These are phyloP conservation scores for Brenthis hecate DNA, from an alignment of 2,888 invertebrate species.

Conservation along the genomic window DNA sequence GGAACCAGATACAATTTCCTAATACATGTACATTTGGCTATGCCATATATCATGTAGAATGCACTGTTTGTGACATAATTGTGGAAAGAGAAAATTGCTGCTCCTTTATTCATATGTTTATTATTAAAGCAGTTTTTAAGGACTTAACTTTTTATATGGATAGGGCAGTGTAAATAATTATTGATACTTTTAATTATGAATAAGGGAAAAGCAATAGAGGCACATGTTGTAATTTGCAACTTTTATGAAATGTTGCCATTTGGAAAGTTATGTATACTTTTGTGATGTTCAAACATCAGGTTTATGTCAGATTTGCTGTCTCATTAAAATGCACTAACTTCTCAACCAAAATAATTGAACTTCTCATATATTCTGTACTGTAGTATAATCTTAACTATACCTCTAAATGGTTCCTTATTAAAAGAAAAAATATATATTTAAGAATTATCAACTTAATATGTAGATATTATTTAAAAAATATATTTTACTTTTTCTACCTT, in stretches of 20 bases:
- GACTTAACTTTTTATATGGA: constrained; percentile 42
- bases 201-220: constrained; percentile 3
- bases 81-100: constrained; percentile 36
- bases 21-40: constrained; percentile 63
- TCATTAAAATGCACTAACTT: background rate
- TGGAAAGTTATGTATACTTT: constrained; percentile 13
- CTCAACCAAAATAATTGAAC: constrained; percentile 15
- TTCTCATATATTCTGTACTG: background rate
- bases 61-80: constrained; percentile 57
- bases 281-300: constrained; percentile 22
- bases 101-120: constrained; percentile 56
- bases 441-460: background rate
- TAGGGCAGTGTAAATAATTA: constrained; percentile 73
- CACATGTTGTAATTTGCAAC: constrained; percentile 21
- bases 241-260: constrained; percentile 30
- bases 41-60: constrained; percentile 55
- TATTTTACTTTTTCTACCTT: background rate
- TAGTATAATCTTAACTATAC: background rate
- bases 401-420: constrained; percentile 1
- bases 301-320: constrained; percentile 7
- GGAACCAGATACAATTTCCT: constrained; percentile 71
- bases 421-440: background rate
- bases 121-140: constrained; percentile 11
- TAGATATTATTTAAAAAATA: background rate
- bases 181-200: background rate